Conservation (phyloP, 2,113 vertebrate species). For the Panthera tigris region DNA sequence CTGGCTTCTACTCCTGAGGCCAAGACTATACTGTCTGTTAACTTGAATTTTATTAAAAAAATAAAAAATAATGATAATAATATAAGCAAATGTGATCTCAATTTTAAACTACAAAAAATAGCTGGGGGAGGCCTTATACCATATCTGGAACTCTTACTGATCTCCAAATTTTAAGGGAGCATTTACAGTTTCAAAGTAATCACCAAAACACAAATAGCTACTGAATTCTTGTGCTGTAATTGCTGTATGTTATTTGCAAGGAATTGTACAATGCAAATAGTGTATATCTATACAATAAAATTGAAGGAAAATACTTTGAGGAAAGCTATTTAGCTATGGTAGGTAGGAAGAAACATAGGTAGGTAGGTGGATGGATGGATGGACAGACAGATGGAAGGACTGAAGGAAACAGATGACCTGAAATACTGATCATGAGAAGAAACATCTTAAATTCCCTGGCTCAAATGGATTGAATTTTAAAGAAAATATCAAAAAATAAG, state of each 20-base stretch:
- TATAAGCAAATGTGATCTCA: background rate
- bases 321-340: background rate
- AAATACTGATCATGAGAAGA: background rate
- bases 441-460: background rate
- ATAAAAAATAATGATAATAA: background rate
- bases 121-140: background rate
- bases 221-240: background rate
- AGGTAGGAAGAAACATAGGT: background rate
- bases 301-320: background rate
- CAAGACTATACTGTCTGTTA: no score
- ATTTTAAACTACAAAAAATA: conserved; percentile 1
- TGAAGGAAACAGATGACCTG: background rate
- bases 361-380: background rate
- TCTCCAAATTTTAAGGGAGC: background rate
- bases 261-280: background rate
- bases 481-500: background rate
- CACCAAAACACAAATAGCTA: background rate
- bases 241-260: background rate
- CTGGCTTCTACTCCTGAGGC: no score
- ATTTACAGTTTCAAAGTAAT: conserved; percentile 7
- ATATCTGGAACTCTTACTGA: background rate
- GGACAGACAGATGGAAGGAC: background rate
- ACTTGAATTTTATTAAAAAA: background rate
- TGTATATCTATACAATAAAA: background rate
- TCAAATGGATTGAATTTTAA: background rate